Evolutionary conservation across 2,113 vertebrate species (phyloP), one percentile per base, ranked within the genome.

Genomic region (Hemibagrus wyckioides): DNA sequence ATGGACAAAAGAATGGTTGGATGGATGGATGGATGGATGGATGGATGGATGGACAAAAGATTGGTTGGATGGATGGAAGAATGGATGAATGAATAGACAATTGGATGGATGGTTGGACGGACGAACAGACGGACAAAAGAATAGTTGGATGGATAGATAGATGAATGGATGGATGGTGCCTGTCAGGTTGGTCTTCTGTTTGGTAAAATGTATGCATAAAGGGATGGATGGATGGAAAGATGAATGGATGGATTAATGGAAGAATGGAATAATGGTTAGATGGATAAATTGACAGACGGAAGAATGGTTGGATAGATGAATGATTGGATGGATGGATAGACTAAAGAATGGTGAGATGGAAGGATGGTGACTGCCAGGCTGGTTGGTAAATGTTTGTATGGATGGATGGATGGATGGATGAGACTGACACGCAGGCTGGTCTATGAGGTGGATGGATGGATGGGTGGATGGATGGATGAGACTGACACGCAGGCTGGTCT

Each of bases 401-500:
- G 67, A 39, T 67, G 17, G 67, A 56, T 59, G 56, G 82, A 80
- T 59, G 3, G 80, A 80, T 89, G 6, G 14, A 52, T 82, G 44
- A 14, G 4, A n/a, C n/a, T 2, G 17, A 57, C 17, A 57, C 17
- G 19, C 21, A 75, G 54, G 73, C 54, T 19, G 52, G 61, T 59
- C 83, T 67, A 33, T n/a, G 59, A 30, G 30, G 33, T 67, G n/a
- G 63, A 33, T 67, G 63, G 63, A n/a, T 63, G 28, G 61, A n/a
- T 63, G 9, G 28, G n/a, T 63, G 28, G 9, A 63, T n/a, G 61
- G 61, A 63, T n/a, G 28, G 61, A 63, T 13, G 9, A 30, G 30
- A 80, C 41, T 59, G 67, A 56, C 36, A 25, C 33, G 39, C 67
- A 36, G n/a, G 21, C 75, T 81, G 83, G 56, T 57, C n/a, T 41